Evolutionary conservation across 92 coral and sea anemone species (phyloP), one percentile per base, ranked within the genome.

Genomic region (Umimayanthus kanabou): DNA sequence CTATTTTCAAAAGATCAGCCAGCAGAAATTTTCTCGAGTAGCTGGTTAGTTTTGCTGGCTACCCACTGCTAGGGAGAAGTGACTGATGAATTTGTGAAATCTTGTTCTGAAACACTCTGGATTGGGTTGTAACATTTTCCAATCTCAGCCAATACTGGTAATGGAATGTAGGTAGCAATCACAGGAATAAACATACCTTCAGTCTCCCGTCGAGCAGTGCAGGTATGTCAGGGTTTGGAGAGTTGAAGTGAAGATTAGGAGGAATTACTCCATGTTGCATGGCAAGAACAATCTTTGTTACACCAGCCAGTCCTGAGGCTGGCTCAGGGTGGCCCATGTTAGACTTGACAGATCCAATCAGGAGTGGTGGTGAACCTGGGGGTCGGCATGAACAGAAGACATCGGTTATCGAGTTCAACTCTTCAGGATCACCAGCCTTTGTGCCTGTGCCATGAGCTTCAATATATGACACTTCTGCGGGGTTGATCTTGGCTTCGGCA

Each of bases 301-400:
- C 94, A 40, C 95, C 98, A 22, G 94, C 93, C 42, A 95, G 88
- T 9, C 98, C 98, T 16, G 96, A 91, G 0, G 96, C 96, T 28
- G 98, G 96, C 83, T 95, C 98, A 45, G 96, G 94, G 76, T 95
- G 98, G n/a, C 98, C 98, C 92, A 95, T 93, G 85, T 93, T 93
- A 76, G 96, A 93, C 93, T 95, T 95, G 39, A 95, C 98, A 6
- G 98, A 95, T 23, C 98, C 98, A 85, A 95, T 93, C 84, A 92
- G 73, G 8, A 95, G 89, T n/a, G 97, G 95, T 5, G 86, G 85
- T 39, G 88, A 30, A 5, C 77, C 88, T 0, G 84, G 79, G 5
- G 92, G 76, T 66, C 95, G 95, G 28, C 86, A 55, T 33, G 89
- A 73, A 64, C 96, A 93, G 80, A 93, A 93, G 15, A 93, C 92